Conservation (phyloP, 1,140 invertebrate genomes). For the Pachyrhynchus sulphureomaculatus region DNA sequence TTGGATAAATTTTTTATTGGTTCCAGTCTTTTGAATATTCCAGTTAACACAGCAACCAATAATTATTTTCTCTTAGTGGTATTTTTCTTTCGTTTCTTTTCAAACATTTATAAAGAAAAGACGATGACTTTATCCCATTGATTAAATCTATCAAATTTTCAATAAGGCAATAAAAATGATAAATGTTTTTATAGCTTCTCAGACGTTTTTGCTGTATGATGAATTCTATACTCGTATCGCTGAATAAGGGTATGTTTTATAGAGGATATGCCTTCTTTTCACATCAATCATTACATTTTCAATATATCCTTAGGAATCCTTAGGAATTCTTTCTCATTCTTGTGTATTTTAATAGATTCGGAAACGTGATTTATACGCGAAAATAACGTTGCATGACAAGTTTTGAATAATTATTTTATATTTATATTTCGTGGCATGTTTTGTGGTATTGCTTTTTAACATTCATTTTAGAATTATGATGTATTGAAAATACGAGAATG, state of each 20-base stretch:
- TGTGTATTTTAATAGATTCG: conserved; percentile 3
- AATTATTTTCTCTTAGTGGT: too few relatives aligned
- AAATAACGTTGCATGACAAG: not conserved
- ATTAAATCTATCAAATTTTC: not conserved
- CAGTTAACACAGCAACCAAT: too few relatives aligned
- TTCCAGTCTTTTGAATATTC: too few relatives aligned
- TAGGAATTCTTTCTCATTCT: not conserved
- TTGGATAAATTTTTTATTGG: too few relatives aligned
- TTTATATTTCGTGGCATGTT: too few relatives aligned
- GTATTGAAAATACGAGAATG: too few relatives aligned
- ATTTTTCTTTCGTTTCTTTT: too few relatives aligned
- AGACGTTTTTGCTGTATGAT: not conserved
- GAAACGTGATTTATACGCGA: not conserved
- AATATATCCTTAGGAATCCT: not conserved
- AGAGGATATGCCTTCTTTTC: not conserved
- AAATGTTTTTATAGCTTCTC: not conserved
- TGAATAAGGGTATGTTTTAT: not conserved
- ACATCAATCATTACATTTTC: conserved; percentile 7
- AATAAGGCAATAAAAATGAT: conserved; percentile 6
- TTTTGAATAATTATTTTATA: too few relatives aligned
- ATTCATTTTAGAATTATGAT: too few relatives aligned
- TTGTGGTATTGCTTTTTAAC: too few relatives aligned
- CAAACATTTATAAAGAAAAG: too few relatives aligned
- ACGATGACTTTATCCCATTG: too few relatives aligned
- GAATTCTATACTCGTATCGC: not conserved